Conservation (phyloP, 1,140 invertebrate genomes). For the Conopomorpha cramerella region DNA sequence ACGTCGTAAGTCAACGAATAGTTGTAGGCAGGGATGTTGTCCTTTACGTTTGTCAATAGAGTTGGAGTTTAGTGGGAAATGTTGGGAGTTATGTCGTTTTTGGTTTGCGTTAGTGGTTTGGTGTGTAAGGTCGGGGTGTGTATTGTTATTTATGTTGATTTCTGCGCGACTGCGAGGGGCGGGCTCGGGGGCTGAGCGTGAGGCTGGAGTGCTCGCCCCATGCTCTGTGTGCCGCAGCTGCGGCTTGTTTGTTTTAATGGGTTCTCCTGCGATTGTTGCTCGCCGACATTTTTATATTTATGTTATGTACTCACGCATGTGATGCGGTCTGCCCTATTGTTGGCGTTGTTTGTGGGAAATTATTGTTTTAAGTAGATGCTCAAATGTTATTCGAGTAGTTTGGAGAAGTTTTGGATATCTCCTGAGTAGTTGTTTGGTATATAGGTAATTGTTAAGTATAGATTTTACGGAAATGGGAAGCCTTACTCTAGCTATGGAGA, state of each 20-base stretch:
- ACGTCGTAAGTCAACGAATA: no score
- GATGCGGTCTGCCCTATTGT: constrained; percentile 15
- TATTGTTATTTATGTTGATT: constrained; percentile 60
- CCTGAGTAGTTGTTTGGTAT: no score
- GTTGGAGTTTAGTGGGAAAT: no score
- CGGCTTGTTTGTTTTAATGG: constrained; percentile 49
- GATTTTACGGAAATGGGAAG: no score
- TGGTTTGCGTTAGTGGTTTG: constrained; percentile 18
- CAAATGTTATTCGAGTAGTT: no score
- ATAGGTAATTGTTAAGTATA: no score
- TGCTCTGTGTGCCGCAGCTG: constrained; percentile 36
- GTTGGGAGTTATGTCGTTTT: constrained; percentile 13
- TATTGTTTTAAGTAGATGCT: no score
- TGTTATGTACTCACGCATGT: constrained; percentile 28
- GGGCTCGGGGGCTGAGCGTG: constrained; percentile 39
- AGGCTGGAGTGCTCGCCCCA: constrained; percentile 26
- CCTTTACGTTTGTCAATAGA: constrained; percentile 11
- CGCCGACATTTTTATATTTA: constrained; percentile 18
- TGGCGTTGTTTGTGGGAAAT: constrained; percentile 27
- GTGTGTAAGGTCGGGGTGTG: constrained; percentile 55
- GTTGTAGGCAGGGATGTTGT: no score
- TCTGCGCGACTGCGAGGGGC: constrained; percentile 43
- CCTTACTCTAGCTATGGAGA: no score
- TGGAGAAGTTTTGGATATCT: no score
- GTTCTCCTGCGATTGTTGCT: constrained; percentile 32